A percentile compares a stretch with the other conserved stretches of the same genome.
These are phyloP conservation scores for Eurosta solidaginis DNA, from an alignment of 1,140 invertebrate species.

Conservation along the genomic window DNA sequence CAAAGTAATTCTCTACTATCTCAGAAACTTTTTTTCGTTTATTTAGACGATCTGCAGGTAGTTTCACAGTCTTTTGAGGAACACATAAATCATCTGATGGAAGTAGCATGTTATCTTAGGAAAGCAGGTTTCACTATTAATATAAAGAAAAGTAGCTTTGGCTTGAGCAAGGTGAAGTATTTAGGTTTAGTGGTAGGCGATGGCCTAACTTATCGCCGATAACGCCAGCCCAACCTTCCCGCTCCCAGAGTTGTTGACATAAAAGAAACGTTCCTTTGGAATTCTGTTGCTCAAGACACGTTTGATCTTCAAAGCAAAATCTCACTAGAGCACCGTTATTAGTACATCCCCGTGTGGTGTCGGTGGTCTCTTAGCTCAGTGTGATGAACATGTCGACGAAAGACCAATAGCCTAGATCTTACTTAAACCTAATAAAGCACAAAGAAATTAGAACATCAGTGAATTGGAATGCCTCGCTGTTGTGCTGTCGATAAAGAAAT, in stretches of 20 bases:
- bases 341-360: conserved; percentile 33
- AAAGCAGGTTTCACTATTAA: conserved; percentile 40
- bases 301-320: conserved; percentile 37
- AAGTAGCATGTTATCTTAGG: background rate
- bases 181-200: conserved; percentile 21
- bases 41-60: conserved; percentile 34
- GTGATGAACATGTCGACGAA: background rate
- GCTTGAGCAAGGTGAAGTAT: conserved; percentile 41
- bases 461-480: too few relatives aligned
- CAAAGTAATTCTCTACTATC: too few relatives aligned
- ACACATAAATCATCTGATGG: background rate
- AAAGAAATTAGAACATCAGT: too few relatives aligned
- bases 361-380: background rate
- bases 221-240: conserved; percentile 60
- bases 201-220: conserved; percentile 50
- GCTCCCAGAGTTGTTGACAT: conserved; percentile 48
- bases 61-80: conserved; percentile 9
- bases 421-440: too few relatives aligned
- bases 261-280: background rate
- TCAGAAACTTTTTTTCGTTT: conserved; percentile 33
- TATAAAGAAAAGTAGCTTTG: conserved; percentile 38
- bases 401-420: background rate
- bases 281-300: background rate
- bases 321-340: conserved; percentile 34
- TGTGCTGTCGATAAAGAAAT: too few relatives aligned